Base-by-base conservation (phyloP, 2,888 invertebrate genomes). In the Nymphalis c-album region DNA sequence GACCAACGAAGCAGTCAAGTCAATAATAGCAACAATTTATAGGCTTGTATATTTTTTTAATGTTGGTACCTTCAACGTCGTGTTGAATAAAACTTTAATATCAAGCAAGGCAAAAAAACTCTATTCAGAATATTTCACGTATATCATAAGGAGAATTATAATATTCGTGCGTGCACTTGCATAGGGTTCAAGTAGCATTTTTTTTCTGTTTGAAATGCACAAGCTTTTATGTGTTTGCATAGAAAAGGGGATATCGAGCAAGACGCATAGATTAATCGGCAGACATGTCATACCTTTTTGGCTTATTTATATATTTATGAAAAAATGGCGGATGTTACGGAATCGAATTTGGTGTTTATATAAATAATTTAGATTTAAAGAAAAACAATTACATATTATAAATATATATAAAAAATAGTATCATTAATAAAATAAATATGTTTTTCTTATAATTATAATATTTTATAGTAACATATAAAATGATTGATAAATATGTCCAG, bases 191-290 rank as follows among this genome's bases (percentile, higher is more conserved):
- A 74, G 64, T 62, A 51, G 60, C 45, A 48, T 62, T 69, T 35
- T 40, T 78, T 80, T 80, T 80, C 76, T 75, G 69, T 68, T 69
- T 66, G 62, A 73, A 79, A 77, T 77, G 77, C 72, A 70, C 73
- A 73, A 70, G 75, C 76, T 76, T 77, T 78, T 77, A 77, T 78
- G 74, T 80, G 81, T 84, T 83, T 81, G 82, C 81, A 78, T 78
- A 80, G 77, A 73, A 75, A 77, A 77, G 78, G 78, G 70, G 65
- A 70, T 65, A 73, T 73, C 70, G 70, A 69, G 67, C 63, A 59
- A 60, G 50, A 35, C 7, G 50, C 71, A 69, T 67, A 71, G 70
- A 70, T 59, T 71, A 72, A 65, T 60, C 46, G 22, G 17, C 50
- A 64, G 63, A 64, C 66, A 65, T 62, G 53, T 7, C 55, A 47